Conservation (phyloP, 2,797 vertebrate genomes). For the Hippocampus kuda region DNA sequence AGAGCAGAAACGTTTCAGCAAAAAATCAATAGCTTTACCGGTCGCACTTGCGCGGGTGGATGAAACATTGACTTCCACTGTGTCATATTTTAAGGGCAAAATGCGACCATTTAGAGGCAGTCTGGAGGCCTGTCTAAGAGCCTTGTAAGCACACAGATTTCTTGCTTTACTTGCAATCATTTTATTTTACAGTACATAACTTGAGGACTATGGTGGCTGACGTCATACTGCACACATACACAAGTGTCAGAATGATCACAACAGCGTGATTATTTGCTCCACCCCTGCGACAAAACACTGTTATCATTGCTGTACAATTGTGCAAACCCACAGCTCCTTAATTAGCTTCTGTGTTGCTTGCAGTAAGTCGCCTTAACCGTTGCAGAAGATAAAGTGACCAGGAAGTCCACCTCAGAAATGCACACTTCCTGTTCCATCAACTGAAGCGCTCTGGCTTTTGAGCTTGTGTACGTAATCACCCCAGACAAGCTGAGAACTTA, state of each 20-base stretch:
- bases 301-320: conserved; percentile 35
- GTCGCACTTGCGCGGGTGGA: too few species aligned
- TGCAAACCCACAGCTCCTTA: conserved; percentile 33
- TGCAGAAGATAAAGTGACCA: conserved; percentile 16
- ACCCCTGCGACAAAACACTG: conserved; percentile 30
- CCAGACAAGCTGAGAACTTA: conserved; percentile 2
- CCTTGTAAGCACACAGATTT: neutral
- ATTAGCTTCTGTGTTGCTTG: conserved; percentile 36
- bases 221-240: neutral
- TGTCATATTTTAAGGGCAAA: too few species aligned
- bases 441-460: neutral
- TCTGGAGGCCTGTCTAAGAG: too few species aligned
- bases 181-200: neutral
- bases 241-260: neutral
- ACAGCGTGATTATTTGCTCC: conserved; percentile 32
- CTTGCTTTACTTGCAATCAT: too few species aligned
- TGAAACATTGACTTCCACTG: too few species aligned
- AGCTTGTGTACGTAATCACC: neutral
- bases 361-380: conserved; percentile 16
- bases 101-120: too few species aligned
- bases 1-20: too few species aligned
- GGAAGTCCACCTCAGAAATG: conserved; percentile 16
- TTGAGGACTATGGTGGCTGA: neutral
- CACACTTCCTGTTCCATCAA: conserved; percentile 12
- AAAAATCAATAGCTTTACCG: too few species aligned